A percentile compares a stretch with the other conserved stretches of the same genome.
These are phyloP conservation scores for Drosophila anceps DNA, from an alignment of 2,888 invertebrate species.

Conservation along the genomic window DNA sequence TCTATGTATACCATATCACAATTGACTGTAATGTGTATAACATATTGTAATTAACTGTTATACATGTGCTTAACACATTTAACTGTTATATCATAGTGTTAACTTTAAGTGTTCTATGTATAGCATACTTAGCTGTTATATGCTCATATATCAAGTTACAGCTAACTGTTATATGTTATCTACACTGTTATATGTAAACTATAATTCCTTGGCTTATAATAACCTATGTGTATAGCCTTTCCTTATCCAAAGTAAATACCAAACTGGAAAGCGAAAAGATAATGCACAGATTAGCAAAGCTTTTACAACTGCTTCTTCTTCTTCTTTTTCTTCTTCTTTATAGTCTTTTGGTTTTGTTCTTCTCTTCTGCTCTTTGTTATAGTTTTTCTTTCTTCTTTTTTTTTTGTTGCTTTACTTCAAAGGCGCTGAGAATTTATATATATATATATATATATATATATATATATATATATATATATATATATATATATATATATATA, in stretches of 20 bases:
- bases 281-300: neutral
- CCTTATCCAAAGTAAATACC: neutral
- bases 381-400: neutral
- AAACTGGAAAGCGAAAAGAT: neutral
- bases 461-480: slow-evolving; percentile 3
- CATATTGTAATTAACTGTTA: neutral
- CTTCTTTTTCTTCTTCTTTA: neutral
- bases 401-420: slow-evolving; percentile 19
- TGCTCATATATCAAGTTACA: neutral
- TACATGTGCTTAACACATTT: no score
- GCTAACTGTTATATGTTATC: neutral
- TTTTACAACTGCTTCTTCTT: slow-evolving; percentile 9
- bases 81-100: no score
- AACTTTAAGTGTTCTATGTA: no score
- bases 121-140: neutral
- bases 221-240: neutral
- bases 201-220: neutral
- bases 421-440: slow-evolving; percentile 4
- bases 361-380: neutral
- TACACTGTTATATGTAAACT: neutral
- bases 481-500: slow-evolving; percentile 23
- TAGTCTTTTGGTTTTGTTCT: neutral
- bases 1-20: no score
- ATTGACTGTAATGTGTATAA: neutral
- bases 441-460: slow-evolving; percentile 18